phyloP scores from a whole-genome alignment of 2,888 invertebrate species.

The Horisme vitalbata region DNA sequence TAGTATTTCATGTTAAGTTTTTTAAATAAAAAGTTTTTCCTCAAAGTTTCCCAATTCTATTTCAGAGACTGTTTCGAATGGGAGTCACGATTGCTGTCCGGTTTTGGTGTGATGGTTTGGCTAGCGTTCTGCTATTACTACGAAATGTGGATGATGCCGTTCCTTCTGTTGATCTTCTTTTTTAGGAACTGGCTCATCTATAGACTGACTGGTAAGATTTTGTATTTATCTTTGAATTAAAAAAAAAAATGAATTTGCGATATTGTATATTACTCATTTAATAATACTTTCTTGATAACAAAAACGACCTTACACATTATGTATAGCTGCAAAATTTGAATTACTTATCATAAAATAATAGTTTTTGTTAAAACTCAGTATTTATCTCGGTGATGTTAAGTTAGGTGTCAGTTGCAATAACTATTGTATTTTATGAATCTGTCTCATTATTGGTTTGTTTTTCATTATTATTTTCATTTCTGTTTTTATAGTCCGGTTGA shows the following conservation, averaged over 20 bases:
- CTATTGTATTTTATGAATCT: no score
- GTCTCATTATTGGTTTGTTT: background rate
- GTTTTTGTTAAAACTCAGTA: no score
- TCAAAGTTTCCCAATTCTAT: constrained; percentile 37
- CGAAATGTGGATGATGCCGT: constrained; percentile 97
- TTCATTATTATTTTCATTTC: constrained; percentile 11
- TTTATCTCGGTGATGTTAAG: no score
- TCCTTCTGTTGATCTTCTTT: constrained; percentile 91
- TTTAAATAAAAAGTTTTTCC: no score
- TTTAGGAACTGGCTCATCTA: constrained; percentile 81
- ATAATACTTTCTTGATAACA: no score
- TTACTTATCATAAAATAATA: no score
- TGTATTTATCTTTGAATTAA: constrained; percentile 2
- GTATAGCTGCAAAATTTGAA: no score
- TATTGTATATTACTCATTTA: no score
- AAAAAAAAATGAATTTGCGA: no score
- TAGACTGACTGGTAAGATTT: constrained; percentile 67
- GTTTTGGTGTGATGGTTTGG: constrained; percentile 92
- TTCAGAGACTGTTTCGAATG: constrained; percentile 97
- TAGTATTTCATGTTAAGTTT: no score
- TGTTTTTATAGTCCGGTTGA: constrained; percentile 58
- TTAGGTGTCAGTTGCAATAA: no score
- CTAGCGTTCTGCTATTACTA: constrained; percentile 95
- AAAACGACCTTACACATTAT: no score
- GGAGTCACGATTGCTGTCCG: constrained; percentile 94